A percentile compares a stretch with the other conserved stretches of the same genome.
These are phyloP conservation scores for Zaprionus camerounensis DNA, from an alignment of 1,140 invertebrate species.

Conservation along the genomic window DNA sequence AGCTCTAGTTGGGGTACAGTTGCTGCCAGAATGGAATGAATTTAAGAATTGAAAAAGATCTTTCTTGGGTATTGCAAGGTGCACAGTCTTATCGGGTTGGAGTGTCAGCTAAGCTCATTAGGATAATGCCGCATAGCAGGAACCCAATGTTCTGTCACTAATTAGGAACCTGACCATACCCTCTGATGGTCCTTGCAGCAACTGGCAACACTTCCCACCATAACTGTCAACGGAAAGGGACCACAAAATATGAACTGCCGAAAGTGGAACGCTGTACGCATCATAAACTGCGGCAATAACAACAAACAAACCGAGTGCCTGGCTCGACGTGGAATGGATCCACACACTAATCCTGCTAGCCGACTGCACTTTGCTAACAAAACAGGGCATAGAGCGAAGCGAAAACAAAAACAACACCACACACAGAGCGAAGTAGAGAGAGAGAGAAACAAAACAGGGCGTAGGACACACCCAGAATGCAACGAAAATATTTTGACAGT, in stretches of 20 bases:
- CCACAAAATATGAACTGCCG: slow-evolving; percentile 72
- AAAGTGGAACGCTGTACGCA: slow-evolving; percentile 69
- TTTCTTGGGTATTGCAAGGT: not conserved
- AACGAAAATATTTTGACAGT: slow-evolving; percentile 82
- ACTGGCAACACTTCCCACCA: slow-evolving; percentile 58
- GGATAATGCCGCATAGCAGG: not conserved
- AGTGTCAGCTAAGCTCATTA: slow-evolving; percentile 48
- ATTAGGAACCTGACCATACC: slow-evolving; percentile 60
- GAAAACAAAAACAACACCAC: slow-evolving; percentile 40
- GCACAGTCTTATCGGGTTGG: not conserved
- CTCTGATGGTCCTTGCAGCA: not conserved
- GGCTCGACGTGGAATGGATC: not conserved
- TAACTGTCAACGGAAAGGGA: slow-evolving; percentile 65
- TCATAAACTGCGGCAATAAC: slow-evolving; percentile 77
- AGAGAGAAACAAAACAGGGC: slow-evolving; percentile 16
- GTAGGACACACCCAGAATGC: slow-evolving; percentile 71
- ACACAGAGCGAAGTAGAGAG: not conserved
- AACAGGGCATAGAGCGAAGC: slow-evolving; percentile 48
- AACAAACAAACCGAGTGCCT: slow-evolving; percentile 52
- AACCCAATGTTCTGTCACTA: slow-evolving; percentile 52
- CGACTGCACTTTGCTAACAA: slow-evolving; percentile 77
- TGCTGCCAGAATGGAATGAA: not conserved
- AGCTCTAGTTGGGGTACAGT: slow-evolving; percentile 32
- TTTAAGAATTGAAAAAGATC: not conserved
- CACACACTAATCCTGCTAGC: slow-evolving; percentile 61